Percentiles rank a stretch among this genome's conserved stretches.
phyloP scores from a whole-genome alignment of 2,113 vertebrate genomes.

The Heterocephalus glaber region DNA sequence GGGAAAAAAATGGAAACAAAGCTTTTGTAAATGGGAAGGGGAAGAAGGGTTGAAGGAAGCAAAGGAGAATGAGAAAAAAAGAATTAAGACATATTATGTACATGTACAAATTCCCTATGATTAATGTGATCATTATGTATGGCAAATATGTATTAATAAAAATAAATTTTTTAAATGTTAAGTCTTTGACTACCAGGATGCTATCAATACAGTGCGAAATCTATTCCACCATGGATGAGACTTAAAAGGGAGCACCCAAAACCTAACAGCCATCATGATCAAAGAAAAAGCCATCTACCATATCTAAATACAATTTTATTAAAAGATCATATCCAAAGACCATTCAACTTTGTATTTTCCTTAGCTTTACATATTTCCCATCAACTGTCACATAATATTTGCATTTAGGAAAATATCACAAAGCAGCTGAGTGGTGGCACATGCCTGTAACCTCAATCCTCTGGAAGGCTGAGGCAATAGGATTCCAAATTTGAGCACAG shows the following conservation, averaged over 20 bases:
- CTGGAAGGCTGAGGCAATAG: background rate
- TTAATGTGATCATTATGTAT: background rate
- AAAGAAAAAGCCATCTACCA: background rate
- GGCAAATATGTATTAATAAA: background rate
- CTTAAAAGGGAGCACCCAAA: background rate
- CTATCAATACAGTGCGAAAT: background rate
- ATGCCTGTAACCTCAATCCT: background rate
- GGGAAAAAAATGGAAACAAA: background rate
- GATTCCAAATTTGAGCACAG: background rate
- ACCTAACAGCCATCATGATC: background rate
- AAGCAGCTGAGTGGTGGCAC: background rate
- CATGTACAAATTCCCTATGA: background rate
- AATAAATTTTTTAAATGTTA: background rate
- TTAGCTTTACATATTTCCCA: background rate
- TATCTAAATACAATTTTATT: background rate
- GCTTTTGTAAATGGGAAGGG: background rate
- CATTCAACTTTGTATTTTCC: background rate
- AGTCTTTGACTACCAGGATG: background rate
- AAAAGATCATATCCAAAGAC: background rate
- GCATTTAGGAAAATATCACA: conserved; percentile 44
- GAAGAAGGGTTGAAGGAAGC: background rate
- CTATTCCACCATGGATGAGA: background rate
- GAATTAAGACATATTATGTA: background rate
- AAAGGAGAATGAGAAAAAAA: background rate
- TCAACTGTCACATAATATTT: conserved; percentile 52